Conservation (phyloP, 2,888 invertebrate species). For the Icerya purchasi region DNA sequence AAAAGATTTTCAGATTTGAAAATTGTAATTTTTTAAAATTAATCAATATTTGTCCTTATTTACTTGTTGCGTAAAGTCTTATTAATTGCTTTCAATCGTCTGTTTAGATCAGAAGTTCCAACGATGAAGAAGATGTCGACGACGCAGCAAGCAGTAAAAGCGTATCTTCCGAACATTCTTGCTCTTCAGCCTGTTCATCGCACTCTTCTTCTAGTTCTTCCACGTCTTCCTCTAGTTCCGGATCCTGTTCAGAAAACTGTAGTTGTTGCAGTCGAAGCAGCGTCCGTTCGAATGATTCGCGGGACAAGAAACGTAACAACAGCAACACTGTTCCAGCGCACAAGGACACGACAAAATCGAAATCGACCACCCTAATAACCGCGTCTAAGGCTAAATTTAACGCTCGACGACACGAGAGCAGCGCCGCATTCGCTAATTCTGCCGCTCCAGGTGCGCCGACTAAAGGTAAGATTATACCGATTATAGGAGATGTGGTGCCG, state of each 20-base stretch:
- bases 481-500: neutral
- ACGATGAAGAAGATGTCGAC: slow-evolving; percentile 10
- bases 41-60: too few relatives aligned
- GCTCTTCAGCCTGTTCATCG: neutral
- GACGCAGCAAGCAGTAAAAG: neutral
- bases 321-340: neutral
- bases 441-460: neutral
- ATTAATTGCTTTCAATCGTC: too few relatives aligned
- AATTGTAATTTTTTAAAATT: too few relatives aligned
- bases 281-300: slow-evolving; percentile 1
- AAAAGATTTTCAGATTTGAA: too few relatives aligned
- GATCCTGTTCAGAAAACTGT: slow-evolving; percentile 4
- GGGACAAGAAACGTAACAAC: neutral
- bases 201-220: slow-evolving; percentile 1
- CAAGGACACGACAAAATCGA: neutral
- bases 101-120: slow-evolving; percentile 1
- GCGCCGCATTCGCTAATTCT: neutral
- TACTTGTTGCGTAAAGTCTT: too few relatives aligned
- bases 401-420: neutral
- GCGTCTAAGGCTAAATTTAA: neutral
- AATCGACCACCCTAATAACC: neutral
- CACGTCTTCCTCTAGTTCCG: slow-evolving; percentile 1
- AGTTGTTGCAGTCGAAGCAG: slow-evolving; percentile 5
- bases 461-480: neutral
- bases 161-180: neutral